Base-by-base conservation (phyloP, 2,797 vertebrate genomes). In the Coilia nasus region DNA sequence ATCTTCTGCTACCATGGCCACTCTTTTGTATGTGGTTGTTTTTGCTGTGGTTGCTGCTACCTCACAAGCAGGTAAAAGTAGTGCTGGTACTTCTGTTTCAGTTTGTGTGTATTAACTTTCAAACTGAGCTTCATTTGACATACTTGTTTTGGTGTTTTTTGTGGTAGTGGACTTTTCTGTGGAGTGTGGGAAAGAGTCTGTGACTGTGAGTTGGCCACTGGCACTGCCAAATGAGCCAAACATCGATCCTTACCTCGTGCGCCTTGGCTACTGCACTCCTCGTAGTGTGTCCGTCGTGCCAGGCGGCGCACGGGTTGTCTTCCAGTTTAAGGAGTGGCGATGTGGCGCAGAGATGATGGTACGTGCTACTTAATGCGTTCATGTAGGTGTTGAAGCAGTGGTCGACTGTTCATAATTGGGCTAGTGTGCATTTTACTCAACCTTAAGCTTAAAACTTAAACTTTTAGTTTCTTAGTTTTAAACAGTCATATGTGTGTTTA, bases 301-400 rank as follows among this genome's bases (percentile, higher is more conserved):
- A 9, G 83, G 85, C 5, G 86, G 64, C 0, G 62, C 62, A 0
- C 88, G 94, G 81, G 93, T 85, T 0, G 71, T 90, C 1, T 96
- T 96, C 85, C 82, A 10, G 1, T 93, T 92, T 41, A 85, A 87
- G 0, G 7, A 95, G 46, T 47, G 57, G 1, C 87, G 92, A 0
- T 96, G 95, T 82, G 81, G 87, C 82, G 94, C 95, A 83, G 92
- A 84, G 81, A 92, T 82, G 83, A 3, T 94, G 89, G 95, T 95
- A 31, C n/a, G n/a, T n/a, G n/a, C n/a, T n/a, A n/a, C n/a, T 41
- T 41, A 41, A 41, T 41, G 35, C 2, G 35, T 41, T 41, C 35
- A 41, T 41, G 35, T 41, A 41, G 35, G 2, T 41, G 35, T 41
- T 41, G n/a, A n/a, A n/a, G n/a, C n/a, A n/a, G n/a, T 41, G 35